phyloP scores from a whole-genome alignment of 2,888 invertebrate species.

The Ophion slaviceki region DNA sequence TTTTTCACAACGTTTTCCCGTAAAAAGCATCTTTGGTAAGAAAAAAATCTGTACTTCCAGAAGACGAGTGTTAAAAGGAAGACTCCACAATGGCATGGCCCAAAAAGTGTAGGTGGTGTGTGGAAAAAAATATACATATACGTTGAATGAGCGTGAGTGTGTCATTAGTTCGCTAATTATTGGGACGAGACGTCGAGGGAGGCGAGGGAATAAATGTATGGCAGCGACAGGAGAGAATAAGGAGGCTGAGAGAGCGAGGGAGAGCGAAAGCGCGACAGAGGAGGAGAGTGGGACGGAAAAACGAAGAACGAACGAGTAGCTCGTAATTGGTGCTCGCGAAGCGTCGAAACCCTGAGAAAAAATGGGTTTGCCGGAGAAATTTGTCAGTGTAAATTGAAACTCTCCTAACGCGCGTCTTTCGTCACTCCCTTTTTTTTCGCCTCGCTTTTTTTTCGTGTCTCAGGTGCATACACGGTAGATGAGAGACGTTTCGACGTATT shows the following conservation, averaged over 20 bases:
- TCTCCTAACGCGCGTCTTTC: slow-evolving; percentile 28
- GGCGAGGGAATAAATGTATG: slow-evolving; percentile 36
- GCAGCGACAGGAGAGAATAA: background rate
- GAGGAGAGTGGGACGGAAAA: background rate
- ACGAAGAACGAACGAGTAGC: slow-evolving; percentile 25
- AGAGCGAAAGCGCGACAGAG: background rate
- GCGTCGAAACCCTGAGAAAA: slow-evolving; percentile 17
- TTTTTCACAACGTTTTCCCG: background rate
- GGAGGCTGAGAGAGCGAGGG: background rate
- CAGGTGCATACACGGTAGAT: slow-evolving; percentile 7
- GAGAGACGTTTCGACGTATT: background rate
- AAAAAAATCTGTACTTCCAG: background rate
- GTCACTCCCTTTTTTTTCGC: background rate
- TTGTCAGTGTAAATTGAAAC: slow-evolving; percentile 52
- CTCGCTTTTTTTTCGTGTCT: background rate
- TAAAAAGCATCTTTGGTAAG: background rate
- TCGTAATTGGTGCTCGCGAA: slow-evolving; percentile 48
- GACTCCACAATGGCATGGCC: background rate
- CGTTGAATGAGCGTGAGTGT: slow-evolving; percentile 40
- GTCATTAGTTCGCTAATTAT: slow-evolving; percentile 43
- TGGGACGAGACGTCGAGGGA: slow-evolving; percentile 18
- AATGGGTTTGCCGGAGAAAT: slow-evolving; percentile 34
- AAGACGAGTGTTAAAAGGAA: background rate
- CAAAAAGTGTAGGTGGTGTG: background rate
- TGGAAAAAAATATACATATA: slow-evolving; percentile 3